phyloP scores from a whole-genome alignment of 2,888 invertebrate genomes.

The Antitype chi region DNA sequence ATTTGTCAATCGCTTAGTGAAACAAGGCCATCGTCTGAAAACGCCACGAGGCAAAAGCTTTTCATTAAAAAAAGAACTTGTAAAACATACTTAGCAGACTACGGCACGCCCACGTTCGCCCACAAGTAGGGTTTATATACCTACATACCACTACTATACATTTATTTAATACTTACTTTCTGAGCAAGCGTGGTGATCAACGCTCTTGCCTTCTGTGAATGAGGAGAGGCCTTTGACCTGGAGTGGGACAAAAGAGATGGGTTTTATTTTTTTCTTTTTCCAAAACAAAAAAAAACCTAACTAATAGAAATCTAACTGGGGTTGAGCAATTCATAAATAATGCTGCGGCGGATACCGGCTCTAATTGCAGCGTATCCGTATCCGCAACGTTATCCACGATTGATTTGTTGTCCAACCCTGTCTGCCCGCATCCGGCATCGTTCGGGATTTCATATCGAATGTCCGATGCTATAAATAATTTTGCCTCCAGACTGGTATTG shows the following conservation, averaged over 20 bases:
- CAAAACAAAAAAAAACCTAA: not conserved
- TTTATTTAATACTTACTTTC: not conserved
- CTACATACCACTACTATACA: not conserved
- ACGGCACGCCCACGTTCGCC: not conserved
- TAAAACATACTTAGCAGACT: not conserved
- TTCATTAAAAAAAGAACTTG: not conserved
- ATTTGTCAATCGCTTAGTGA: not conserved
- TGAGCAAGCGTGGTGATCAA: not conserved
- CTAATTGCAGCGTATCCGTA: conserved; percentile 60
- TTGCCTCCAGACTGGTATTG: conserved; percentile 31
- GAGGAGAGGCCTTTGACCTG: too few relatives aligned
- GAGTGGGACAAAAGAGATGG: too few relatives aligned
- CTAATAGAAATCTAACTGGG: conserved; percentile 22
- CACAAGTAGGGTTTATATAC: not conserved
- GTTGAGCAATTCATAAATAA: conserved; percentile 47
- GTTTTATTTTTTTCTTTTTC: not conserved
- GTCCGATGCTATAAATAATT: conserved; percentile 57
- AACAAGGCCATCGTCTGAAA: not conserved
- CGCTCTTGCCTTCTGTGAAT: not conserved
- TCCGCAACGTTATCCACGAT: conserved; percentile 56
- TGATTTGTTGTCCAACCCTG: conserved; percentile 59
- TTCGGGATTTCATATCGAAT: conserved; percentile 60
- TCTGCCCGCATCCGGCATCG: conserved; percentile 46
- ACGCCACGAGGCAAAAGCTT: not conserved
- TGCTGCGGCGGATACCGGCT: conserved; percentile 28